Base-by-base conservation (phyloP, 2,888 invertebrate species). In the Endotricha flammealis region DNA sequence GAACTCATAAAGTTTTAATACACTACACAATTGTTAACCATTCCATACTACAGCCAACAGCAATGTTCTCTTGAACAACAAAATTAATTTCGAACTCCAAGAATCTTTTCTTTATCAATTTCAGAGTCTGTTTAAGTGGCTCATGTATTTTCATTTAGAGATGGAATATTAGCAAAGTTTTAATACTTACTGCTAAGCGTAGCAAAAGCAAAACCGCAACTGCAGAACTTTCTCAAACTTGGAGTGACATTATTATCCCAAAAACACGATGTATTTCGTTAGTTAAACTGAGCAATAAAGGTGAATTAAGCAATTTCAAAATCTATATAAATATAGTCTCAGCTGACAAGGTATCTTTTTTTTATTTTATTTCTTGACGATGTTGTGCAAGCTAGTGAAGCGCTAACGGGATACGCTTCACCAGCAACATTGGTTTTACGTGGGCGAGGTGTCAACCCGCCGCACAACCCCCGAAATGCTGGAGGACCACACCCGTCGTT, bases 231-330 rank as follows among this genome's bases (percentile, higher is more conserved):
- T 80, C 74, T 40, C 80, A 81, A 38, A 83, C 80, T 72, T 82
- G 80, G 44, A 83, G 68, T 48, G 82, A 82, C 82, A 85, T 83
- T 64, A 79, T 81, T 57, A 79, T 67, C 39, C 82, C 80, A 42
- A 83, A 83, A 55, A 81, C 66, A 55, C 77, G 74, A 53, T 77
- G 57, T 47, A 82, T 71, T 60, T 83, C 79, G 39, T 71, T 68
- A 36, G 69, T 64, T 49, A 83, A 71, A 52, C 83, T 81, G 53
- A 52, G 68, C 53, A 57, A 53, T 46, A 30, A 42, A 40, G 23
- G 34, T 24, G 27, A 27, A 36, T 44, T 29, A 39, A 39, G 29
- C 20, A 27, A 12, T 29, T 16, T 17, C 24, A 27, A 20, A 20
- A n/a, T n/a, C n/a, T 27, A 17, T 30, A 4, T 9, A 27, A 36